A percentile compares a stretch with the other conserved stretches of the same genome.
These are phyloP conservation scores for Synodontis membranacea DNA, from an alignment of 2,113 vertebrate species.

Conservation along the genomic window DNA sequence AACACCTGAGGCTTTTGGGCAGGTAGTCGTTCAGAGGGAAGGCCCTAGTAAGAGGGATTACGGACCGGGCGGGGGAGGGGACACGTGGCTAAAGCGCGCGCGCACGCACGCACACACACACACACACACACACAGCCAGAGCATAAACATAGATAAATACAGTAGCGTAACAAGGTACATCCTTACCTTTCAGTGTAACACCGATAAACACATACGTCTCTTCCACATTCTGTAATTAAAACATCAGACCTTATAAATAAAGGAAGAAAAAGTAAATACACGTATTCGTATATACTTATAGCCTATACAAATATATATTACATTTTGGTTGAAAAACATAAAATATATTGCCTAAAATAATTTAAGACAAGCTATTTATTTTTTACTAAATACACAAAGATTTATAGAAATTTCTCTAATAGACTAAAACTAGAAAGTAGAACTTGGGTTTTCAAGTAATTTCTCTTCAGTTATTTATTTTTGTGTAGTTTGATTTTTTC, in stretches of 20 bases:
- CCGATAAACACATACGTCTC: neutral
- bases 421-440: neutral
- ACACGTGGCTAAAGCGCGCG: neutral
- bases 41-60: neutral
- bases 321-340: too few relatives aligned
- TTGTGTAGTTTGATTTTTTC: neutral
- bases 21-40: conserved; percentile 19
- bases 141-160: neutral
- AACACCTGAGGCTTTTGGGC: conserved; percentile 26
- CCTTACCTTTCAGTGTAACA: too few relatives aligned
- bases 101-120: neutral
- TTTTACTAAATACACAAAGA: neutral
- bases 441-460: neutral
- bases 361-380: neutral
- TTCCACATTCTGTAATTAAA: neutral
- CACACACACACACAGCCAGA: neutral
- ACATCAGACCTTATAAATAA: too few relatives aligned
- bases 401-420: neutral
- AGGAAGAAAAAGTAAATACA: too few relatives aligned
- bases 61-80: neutral
- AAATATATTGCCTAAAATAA: too few relatives aligned
- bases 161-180: neutral
- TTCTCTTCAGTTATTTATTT: neutral
- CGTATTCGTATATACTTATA: neutral
- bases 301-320: neutral